Conservation (phyloP, 35 echinoderm and acorn worm species). For the Heliocidaris tuberculata region DNA sequence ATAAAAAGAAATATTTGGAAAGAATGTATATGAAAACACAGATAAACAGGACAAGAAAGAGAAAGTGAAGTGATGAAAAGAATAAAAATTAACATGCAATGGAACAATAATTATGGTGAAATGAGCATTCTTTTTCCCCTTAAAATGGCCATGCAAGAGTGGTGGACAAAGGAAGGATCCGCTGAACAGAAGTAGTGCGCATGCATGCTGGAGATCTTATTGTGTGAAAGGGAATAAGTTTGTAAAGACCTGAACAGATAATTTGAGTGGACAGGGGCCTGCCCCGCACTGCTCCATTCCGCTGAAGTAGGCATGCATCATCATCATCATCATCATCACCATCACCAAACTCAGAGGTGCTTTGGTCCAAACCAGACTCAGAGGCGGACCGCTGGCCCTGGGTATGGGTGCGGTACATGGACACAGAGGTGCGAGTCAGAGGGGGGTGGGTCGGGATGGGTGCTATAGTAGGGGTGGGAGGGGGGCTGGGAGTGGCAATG, state of each 20-base stretch:
- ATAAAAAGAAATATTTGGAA: not conserved
- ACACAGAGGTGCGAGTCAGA: conserved; percentile 12
- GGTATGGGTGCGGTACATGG: not conserved
- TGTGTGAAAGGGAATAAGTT: not conserved
- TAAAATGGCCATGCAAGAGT: not conserved
- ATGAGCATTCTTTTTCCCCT: not conserved
- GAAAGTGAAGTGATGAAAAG: not conserved
- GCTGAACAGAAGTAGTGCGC: not conserved
- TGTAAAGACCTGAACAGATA: conserved; percentile 47
- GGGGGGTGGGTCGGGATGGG: conserved; percentile 46
- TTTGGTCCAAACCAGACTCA: conserved; percentile 9
- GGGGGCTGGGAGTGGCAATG: not conserved
- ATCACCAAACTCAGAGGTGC: not conserved
- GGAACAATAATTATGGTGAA: not conserved
- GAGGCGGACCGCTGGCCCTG: not conserved
- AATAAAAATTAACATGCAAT: not conserved
- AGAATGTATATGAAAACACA: not conserved
- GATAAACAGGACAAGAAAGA: not conserved
- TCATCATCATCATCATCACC: not conserved
- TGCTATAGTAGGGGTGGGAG: conserved; percentile 33
- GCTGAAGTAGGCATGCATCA: conserved; percentile 42
- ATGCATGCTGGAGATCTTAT: not conserved
- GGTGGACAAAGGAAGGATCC: not conserved
- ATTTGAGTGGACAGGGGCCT: conserved; percentile 47
- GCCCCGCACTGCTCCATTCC: conserved; percentile 46